Percentiles rank a stretch among this genome's conserved stretches.
These are phyloP conservation scores for Myotis daubentonii DNA, from an alignment of 2,797 vertebrate species.

Conservation along the genomic window DNA sequence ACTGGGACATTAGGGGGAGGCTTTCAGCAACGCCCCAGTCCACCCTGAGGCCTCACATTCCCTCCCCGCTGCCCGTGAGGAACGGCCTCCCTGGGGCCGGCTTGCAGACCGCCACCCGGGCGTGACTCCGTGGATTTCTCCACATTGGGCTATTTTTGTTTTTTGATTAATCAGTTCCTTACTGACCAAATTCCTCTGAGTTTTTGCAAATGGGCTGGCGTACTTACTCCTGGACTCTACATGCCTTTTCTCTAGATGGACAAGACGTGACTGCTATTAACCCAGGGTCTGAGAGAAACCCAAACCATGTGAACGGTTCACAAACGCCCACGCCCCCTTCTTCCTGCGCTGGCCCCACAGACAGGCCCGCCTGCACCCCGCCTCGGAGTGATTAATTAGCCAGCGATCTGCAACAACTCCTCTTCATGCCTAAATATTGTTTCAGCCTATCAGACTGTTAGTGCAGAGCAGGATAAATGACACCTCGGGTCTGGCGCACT, in stretches of 20 bases:
- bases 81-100: not conserved
- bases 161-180: conserved; percentile 79
- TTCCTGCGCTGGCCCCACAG: conserved; percentile 81
- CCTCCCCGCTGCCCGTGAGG: not conserved
- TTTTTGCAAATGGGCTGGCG: conserved; percentile 57
- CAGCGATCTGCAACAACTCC: conserved; percentile 87
- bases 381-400: conserved; percentile 93
- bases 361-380: conserved; percentile 82
- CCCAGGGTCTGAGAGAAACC: conserved; percentile 82
- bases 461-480: conserved; percentile 87
- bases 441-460: conserved; percentile 88
- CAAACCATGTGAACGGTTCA: conserved; percentile 81
- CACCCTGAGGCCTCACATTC: not conserved
- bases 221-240: conserved; percentile 56
- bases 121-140: conserved; percentile 5
- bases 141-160: not conserved
- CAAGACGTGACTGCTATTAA: conserved; percentile 81
- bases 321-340: conserved; percentile 75
- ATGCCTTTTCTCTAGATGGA: conserved; percentile 72
- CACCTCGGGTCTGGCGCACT: conserved; percentile 82
- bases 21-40: not conserved
- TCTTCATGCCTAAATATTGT: conserved; percentile 93
- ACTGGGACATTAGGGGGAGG: not conserved
- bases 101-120: not conserved
- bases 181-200: conserved; percentile 71